These are phyloP conservation scores for Calephelis perditalis DNA, from an alignment of 2,888 invertebrate genomes.

Conservation along the genomic window DNA sequence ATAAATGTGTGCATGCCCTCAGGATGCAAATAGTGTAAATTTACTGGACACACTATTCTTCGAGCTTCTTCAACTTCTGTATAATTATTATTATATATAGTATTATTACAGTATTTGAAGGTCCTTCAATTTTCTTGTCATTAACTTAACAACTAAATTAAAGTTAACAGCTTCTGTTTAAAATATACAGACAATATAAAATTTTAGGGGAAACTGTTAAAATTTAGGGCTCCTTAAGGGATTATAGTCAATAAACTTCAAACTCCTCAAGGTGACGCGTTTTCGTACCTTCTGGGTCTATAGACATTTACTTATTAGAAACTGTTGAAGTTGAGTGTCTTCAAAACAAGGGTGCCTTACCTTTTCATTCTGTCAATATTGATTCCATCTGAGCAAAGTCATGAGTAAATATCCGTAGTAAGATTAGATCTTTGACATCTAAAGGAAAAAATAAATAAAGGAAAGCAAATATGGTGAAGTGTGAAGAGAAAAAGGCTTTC, in stretches of 20 bases:
- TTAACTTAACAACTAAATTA: too few relatives aligned
- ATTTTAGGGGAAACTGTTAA: background rate
- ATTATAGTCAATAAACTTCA: constrained; percentile 9
- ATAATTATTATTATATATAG: too few relatives aligned
- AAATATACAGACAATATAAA: background rate
- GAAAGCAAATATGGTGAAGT: constrained; percentile 15
- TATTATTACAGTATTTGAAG: too few relatives aligned
- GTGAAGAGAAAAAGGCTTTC: background rate
- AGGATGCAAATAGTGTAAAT: too few relatives aligned
- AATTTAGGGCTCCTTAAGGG: background rate
- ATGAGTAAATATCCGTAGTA: constrained; percentile 33
- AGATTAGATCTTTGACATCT: constrained; percentile 38
- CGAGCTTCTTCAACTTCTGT: too few relatives aligned
- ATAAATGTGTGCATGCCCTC: too few relatives aligned
- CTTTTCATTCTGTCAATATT: constrained; percentile 23
- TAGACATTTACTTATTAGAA: constrained; percentile 11
- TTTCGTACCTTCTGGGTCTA: constrained; percentile 1
- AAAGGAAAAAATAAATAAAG: constrained; percentile 22
- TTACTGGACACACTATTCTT: too few relatives aligned
- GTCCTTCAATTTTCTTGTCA: too few relatives aligned
- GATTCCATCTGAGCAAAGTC: constrained; percentile 27
- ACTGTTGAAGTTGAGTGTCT: constrained; percentile 11
- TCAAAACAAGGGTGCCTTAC: constrained; percentile 14
- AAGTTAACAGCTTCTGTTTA: background rate
- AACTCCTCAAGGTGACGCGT: background rate